Conservation (phyloP, 1,140 invertebrate species). For the Drosophila willistoni region DNA sequence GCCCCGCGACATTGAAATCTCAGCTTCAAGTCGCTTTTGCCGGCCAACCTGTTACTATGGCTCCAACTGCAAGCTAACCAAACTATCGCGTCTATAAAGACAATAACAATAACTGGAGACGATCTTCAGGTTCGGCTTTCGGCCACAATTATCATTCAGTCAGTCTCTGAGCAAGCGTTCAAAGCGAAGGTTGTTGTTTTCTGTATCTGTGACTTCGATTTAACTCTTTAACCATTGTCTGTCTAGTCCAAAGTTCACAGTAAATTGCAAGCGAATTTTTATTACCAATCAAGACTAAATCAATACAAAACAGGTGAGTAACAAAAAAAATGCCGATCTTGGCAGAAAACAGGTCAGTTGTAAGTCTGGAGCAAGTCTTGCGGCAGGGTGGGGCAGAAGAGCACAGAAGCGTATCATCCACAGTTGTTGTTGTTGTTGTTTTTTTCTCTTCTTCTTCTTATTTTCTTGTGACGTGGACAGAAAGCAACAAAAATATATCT, state of each 20-base stretch:
- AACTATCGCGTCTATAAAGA: slow-evolving; percentile 43
- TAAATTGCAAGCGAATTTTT: slow-evolving; percentile 41
- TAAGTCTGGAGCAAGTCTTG: slow-evolving; percentile 37
- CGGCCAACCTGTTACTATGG: slow-evolving; percentile 59
- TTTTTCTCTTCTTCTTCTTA: slow-evolving; percentile 27
- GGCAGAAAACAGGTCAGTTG: slow-evolving; percentile 66
- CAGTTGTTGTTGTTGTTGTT: slow-evolving; percentile 48
- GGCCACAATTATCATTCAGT: slow-evolving; percentile 23
- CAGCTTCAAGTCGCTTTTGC: slow-evolving; percentile 55
- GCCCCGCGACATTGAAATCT: slow-evolving; percentile 30
- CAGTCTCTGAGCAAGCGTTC: slow-evolving; percentile 75
- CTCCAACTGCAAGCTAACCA: slow-evolving; percentile 19
- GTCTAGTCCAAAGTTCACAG: slow-evolving; percentile 67
- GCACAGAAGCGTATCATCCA: slow-evolving; percentile 74
- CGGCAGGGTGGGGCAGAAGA: slow-evolving; percentile 50
- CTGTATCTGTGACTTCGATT: slow-evolving; percentile 13
- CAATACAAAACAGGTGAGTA: slow-evolving; percentile 56
- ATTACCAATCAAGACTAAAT: slow-evolving; percentile 43
- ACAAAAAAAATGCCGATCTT: background rate
- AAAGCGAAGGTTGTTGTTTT: slow-evolving; percentile 80
- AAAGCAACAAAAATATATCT: slow-evolving; percentile 36
- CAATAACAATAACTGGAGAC: slow-evolving; percentile 54
- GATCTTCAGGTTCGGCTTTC: slow-evolving; percentile 51
- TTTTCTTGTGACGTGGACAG: slow-evolving; percentile 66
- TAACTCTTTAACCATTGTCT: slow-evolving; percentile 18